Conservation (phyloP, 2,797 vertebrate genomes). For the Silurus aristotelis region DNA sequence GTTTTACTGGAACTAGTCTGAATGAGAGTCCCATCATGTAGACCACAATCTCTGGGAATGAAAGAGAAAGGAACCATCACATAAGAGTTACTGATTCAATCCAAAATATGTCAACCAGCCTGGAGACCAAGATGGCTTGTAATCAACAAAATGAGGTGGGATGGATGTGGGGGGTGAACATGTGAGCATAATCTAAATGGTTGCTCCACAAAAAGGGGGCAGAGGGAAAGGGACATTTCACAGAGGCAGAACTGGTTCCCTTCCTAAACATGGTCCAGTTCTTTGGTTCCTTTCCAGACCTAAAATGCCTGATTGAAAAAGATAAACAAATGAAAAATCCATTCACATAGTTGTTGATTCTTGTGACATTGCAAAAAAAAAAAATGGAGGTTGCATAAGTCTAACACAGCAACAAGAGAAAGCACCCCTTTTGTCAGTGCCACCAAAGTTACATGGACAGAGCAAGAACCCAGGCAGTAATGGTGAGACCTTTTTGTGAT, state of each 20-base stretch:
- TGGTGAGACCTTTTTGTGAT: conserved; percentile 23
- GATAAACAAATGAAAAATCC: conserved; percentile 10
- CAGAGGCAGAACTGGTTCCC: conserved; percentile 75
- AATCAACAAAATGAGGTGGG: not conserved
- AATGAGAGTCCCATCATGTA: conserved; percentile 63
- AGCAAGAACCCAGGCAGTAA: conserved; percentile 46
- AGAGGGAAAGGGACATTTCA: conserved; percentile 67
- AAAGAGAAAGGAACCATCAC: conserved; percentile 60
- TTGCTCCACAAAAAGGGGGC: conserved; percentile 36
- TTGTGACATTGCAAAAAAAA: conserved; percentile 51
- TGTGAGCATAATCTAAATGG: conserved; percentile 26
- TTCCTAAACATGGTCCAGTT: conserved; percentile 64
- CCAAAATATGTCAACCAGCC: conserved; percentile 53
- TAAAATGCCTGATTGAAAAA: conserved; percentile 59
- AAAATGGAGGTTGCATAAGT: conserved; percentile 57
- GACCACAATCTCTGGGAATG: conserved; percentile 62
- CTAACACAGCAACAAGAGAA: conserved; percentile 63
- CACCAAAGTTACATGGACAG: conserved; percentile 35
- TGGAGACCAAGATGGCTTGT: conserved; percentile 21
- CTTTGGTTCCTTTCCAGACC: conserved; percentile 65
- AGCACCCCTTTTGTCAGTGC: conserved; percentile 66
- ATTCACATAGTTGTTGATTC: conserved; percentile 41
- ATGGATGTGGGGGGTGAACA: not conserved
- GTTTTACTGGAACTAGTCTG: conserved; percentile 72
- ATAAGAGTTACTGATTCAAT: conserved; percentile 59